Base-by-base conservation (phyloP, 2,113 vertebrate genomes). In the Sitta europaea region DNA sequence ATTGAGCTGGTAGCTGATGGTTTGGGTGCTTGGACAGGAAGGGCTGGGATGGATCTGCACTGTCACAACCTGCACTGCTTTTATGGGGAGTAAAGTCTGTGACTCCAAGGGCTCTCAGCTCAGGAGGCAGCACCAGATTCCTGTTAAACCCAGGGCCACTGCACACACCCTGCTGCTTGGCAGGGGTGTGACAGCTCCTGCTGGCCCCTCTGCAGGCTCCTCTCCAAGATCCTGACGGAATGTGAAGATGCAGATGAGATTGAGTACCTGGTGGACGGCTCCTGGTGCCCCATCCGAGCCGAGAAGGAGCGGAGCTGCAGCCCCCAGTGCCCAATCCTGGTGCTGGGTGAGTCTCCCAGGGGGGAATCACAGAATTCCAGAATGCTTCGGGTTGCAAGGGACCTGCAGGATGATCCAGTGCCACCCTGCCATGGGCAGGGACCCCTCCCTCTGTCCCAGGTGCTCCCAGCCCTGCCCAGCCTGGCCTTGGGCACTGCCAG, bases 161-260 rank as follows among this genome's bases (percentile, higher is more conserved):
- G 31, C 58, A 23, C 23, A 13, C 24, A 0, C 35, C 54, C 58
- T 58, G 66, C 87, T 43, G 67, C 2, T 6, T 11, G 47, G 66
- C 81, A 61, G 4, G 1, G 50, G 0, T 54, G 67, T 72, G n/a
- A 71, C 11, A 73, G 23, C 21, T 85, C 29, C 17, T 51, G 35
- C 54, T 36, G 55, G 51, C 85, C 38, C 74, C 53, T 54, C 87
- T 28, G 38, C 97, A 99, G 99, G 96, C 98, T 99, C 33, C 97
- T 99, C 45, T 99, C 99, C 10, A 99, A 99, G 97, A 99, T 99
- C 93, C 97, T 99, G 91, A 99, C 98, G 2, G 98, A 99, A 97
- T 99, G 99, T 1, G 98, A 99, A 94, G 99, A 99, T 5, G 98
- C 99, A 0, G 99, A 99, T 42, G 99, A 99, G 96, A 99, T 99